Evolutionary conservation across 2,888 invertebrate species (phyloP).

Genomic region (Polietes domitor): DNA sequence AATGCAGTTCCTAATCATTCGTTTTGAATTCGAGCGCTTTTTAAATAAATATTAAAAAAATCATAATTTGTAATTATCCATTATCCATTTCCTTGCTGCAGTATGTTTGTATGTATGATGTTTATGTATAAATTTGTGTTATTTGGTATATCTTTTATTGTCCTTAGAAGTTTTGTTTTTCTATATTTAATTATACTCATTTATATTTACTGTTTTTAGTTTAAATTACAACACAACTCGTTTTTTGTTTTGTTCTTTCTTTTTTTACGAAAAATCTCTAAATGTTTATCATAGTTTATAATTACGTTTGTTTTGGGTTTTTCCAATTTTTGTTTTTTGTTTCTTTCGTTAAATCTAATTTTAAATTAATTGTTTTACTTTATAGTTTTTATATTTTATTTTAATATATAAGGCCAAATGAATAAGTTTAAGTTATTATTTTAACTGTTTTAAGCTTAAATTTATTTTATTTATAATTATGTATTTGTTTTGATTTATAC

Average conservation of each 20-base stretch:
- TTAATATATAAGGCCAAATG: slow-evolving; percentile 79
- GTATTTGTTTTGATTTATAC: slow-evolving; percentile 45
- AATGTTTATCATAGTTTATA: slow-evolving; percentile 39
- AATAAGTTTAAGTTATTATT: slow-evolving; percentile 71
- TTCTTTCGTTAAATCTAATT: slow-evolving; percentile 45
- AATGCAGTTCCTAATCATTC: too few species aligned
- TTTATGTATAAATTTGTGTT: slow-evolving; percentile 59
- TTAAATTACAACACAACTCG: slow-evolving; percentile 68
- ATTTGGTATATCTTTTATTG: slow-evolving; percentile 71
- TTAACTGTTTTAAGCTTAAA: slow-evolving; percentile 66
- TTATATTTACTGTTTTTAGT: slow-evolving; percentile 48
- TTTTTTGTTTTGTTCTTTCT: slow-evolving; percentile 58
- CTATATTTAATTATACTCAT: slow-evolving; percentile 12
- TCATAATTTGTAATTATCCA: not conserved
- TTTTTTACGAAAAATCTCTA: slow-evolving; percentile 56
- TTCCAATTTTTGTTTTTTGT: too few species aligned
- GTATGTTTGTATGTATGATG: not conserved
- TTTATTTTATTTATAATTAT: slow-evolving; percentile 32
- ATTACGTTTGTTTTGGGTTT: not conserved
- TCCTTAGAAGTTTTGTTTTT: slow-evolving; percentile 73
- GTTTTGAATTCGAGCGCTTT: slow-evolving; percentile 9
- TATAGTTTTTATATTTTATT: slow-evolving; percentile 43
- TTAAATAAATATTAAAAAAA: slow-evolving; percentile 2
- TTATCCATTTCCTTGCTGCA: not conserved
- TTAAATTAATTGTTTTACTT: slow-evolving; percentile 56